These are phyloP conservation scores for Palythoa caribaeorum DNA, from an alignment of 92 coral and sea anemone genomes.

Conservation along the genomic window DNA sequence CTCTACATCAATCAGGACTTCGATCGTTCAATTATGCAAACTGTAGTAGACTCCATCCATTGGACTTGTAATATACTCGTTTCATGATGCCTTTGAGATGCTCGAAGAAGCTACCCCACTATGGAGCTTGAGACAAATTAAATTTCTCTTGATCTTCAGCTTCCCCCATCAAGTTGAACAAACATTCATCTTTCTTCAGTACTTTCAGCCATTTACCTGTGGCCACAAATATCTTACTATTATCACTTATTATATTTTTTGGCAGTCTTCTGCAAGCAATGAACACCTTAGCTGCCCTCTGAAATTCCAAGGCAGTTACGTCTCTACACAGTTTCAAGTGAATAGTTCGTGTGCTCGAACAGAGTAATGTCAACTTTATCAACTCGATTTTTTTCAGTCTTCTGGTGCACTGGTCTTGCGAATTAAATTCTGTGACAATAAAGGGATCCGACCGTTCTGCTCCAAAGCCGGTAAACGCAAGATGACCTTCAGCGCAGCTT, in stretches of 20 bases:
- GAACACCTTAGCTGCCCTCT: slow-evolving; percentile 50
- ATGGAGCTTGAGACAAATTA: slow-evolving; percentile 62
- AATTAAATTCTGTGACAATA: slow-evolving; percentile 59
- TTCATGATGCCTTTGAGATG: slow-evolving; percentile 53
- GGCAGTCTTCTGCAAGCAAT: slow-evolving; percentile 59
- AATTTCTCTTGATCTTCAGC: slow-evolving; percentile 49
- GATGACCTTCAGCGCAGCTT: not conserved
- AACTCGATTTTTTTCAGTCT: not conserved
- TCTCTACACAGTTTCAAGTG: slow-evolving; percentile 45
- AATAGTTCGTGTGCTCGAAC: slow-evolving; percentile 36
- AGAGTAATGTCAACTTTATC: slow-evolving; percentile 48
- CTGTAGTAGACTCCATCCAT: slow-evolving; percentile 25
- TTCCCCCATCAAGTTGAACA: slow-evolving; percentile 34
- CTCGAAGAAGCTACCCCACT: slow-evolving; percentile 71
- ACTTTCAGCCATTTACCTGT: slow-evolving; percentile 60
- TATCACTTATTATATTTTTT: slow-evolving; percentile 56
- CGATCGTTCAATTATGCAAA: not conserved
- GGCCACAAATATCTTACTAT: slow-evolving; percentile 65
- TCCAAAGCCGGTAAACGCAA: slow-evolving; percentile 45
- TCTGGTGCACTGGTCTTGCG: slow-evolving; percentile 60
- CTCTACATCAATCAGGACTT: not conserved
- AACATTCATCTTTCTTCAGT: slow-evolving; percentile 43
- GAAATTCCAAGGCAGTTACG: slow-evolving; percentile 51
- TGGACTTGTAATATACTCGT: slow-evolving; percentile 24
- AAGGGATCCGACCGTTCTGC: slow-evolving; percentile 50